phyloP scores from a whole-genome alignment of 1,140 invertebrate species.

The Brachionus plicatilis region DNA sequence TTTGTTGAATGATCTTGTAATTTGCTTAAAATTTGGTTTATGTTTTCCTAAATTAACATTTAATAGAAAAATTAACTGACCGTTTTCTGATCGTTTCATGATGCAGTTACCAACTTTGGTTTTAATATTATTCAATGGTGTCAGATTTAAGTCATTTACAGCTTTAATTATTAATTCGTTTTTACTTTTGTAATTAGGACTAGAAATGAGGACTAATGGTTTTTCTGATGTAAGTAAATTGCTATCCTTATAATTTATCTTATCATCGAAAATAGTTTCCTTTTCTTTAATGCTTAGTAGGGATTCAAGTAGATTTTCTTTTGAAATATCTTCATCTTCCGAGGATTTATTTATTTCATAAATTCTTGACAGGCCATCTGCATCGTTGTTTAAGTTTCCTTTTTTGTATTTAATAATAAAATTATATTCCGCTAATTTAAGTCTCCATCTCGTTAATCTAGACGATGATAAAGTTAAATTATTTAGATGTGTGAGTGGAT shows the following conservation, averaged over 20 bases:
- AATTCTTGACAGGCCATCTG: background rate
- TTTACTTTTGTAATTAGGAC: background rate
- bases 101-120: too few species aligned
- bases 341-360: background rate
- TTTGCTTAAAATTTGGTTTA: too few species aligned
- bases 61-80: too few species aligned
- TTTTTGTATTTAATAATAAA: background rate
- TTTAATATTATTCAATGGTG: too few species aligned
- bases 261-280: background rate
- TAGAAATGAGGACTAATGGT: background rate
- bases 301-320: background rate
- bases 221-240: background rate
- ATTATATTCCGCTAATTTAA: background rate
- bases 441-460: background rate
- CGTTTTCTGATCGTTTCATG: too few species aligned
- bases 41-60: too few species aligned
- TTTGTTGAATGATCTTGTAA: too few species aligned
- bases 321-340: background rate
- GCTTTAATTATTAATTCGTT: too few species aligned
- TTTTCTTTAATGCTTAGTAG: background rate
- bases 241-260: background rate
- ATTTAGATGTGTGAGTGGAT: background rate
- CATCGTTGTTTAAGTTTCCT: too few species aligned
- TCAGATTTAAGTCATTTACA: too few species aligned
- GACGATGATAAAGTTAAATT: background rate